Evolutionary conservation across 1,140 invertebrate species (phyloP).

Genomic region (Hyposmocoma kahamanoa): DNA sequence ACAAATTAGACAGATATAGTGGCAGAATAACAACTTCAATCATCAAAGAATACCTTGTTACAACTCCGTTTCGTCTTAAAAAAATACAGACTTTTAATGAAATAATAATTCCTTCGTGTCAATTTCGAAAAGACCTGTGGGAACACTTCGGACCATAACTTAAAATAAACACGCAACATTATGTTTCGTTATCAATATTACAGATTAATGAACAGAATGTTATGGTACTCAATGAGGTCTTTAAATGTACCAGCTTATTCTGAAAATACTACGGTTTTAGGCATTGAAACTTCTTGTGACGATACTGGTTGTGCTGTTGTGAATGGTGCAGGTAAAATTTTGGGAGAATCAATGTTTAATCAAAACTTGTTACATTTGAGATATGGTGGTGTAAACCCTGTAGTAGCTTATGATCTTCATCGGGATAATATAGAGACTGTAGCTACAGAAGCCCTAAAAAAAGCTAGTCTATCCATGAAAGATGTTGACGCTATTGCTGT

Average conservation of each 20-base stretch:
- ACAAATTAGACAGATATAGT: too few relatives aligned
- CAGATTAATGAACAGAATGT: too few relatives aligned
- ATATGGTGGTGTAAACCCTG: constrained; percentile 93
- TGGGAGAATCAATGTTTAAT: constrained; percentile 86
- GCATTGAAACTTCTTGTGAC: constrained; percentile 99
- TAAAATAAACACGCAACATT: not conserved
- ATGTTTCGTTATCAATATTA: too few relatives aligned
- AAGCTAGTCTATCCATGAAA: constrained; percentile 78
- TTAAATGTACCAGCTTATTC: not conserved
- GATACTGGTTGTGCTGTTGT: constrained; percentile 96
- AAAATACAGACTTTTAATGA: too few relatives aligned
- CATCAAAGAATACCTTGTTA: too few relatives aligned
- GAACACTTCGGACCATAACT: too few relatives aligned
- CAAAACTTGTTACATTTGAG: constrained; percentile 85
- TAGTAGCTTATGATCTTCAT: constrained; percentile 89
- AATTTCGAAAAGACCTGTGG: too few relatives aligned
- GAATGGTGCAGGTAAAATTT: constrained; percentile 79
- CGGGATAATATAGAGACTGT: constrained; percentile 83
- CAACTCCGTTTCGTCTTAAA: too few relatives aligned
- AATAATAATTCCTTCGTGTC: too few relatives aligned
- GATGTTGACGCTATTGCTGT: constrained; percentile 94
- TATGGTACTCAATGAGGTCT: not conserved
- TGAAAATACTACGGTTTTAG: constrained; percentile 76
- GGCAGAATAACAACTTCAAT: too few relatives aligned
- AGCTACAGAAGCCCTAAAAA: constrained; percentile 80